These are phyloP conservation scores for Hedya salicella DNA, from an alignment of 2,888 invertebrate genomes.

Conservation along the genomic window DNA sequence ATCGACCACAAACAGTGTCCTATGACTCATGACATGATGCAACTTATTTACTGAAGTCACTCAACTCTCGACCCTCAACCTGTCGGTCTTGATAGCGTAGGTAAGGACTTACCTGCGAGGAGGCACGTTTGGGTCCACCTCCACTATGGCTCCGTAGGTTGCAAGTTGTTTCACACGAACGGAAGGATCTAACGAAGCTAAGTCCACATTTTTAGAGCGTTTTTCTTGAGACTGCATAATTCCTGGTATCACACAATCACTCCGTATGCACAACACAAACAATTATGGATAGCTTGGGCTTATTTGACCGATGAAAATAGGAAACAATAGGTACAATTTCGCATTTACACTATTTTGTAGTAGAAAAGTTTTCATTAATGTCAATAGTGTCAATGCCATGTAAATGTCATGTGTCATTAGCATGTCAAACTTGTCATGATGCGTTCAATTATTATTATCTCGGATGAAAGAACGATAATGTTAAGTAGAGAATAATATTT, in stretches of 20 bases:
- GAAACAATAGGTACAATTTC: slow-evolving; percentile 8
- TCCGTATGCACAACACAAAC: background rate
- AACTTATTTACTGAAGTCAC: background rate
- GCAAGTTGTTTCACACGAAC: slow-evolving; percentile 88
- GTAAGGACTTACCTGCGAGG: slow-evolving; percentile 87
- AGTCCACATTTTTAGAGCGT: slow-evolving; percentile 61
- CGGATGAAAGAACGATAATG: too few relatives aligned
- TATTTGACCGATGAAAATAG: background rate
- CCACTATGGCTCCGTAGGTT: slow-evolving; percentile 88
- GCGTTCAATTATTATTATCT: background rate
- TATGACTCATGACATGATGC: slow-evolving; percentile 30
- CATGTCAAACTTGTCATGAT: background rate
- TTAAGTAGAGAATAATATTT: too few relatives aligned
- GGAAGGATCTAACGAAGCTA: slow-evolving; percentile 86
- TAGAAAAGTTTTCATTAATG: slow-evolving; percentile 26
- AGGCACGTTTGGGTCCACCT: slow-evolving; percentile 90
- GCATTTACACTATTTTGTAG: slow-evolving; percentile 3
- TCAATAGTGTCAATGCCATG: slow-evolving; percentile 6
- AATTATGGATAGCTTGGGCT: background rate
- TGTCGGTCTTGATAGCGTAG: background rate
- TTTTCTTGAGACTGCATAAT: slow-evolving; percentile 71
- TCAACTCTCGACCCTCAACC: background rate
- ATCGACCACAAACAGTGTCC: background rate
- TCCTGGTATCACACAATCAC: slow-evolving; percentile 13
- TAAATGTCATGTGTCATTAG: too few relatives aligned